Evolutionary conservation across 2,797 vertebrate genomes (phyloP).

Genomic region (Rhynchotus rufescens): DNA sequence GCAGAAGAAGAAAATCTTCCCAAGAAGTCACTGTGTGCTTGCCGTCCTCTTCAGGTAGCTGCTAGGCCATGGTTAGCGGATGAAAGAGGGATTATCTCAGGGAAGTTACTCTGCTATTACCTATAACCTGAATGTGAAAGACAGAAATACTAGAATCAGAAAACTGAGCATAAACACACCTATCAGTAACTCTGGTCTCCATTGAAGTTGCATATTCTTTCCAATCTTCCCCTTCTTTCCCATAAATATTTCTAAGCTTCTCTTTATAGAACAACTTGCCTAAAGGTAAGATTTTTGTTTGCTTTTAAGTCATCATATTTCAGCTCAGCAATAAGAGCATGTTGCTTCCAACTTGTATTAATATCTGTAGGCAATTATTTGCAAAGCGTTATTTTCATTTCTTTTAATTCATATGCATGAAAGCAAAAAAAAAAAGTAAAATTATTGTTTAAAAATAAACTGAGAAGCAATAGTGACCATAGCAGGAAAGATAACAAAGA

Average conservation of each 20-base stretch:
- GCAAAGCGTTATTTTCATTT: background rate
- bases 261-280: background rate
- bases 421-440: background rate
- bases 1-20: background rate
- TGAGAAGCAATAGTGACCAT: background rate
- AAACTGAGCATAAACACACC: background rate
- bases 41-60: background rate
- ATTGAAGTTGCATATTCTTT: background rate
- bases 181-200: background rate
- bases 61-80: background rate
- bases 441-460: background rate
- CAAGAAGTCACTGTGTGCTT: background rate
- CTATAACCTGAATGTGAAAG: background rate
- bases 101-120: background rate
- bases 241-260: slow-evolving; percentile 36
- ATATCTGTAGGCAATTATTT: background rate
- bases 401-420: background rate
- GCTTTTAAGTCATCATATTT: background rate
- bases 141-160: background rate
- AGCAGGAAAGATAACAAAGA: background rate
- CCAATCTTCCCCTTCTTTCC: slow-evolving; percentile 29
- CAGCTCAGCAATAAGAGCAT: background rate
- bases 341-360: background rate
- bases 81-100: background rate
- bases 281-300: background rate